Percentiles rank a stretch among this genome's conserved stretches.
Evolutionary conservation across 30 jellyfish, hydroid and myxozoan species (phyloP).

Genomic region (Aurelia aurita complex sp. Pacific): DNA sequence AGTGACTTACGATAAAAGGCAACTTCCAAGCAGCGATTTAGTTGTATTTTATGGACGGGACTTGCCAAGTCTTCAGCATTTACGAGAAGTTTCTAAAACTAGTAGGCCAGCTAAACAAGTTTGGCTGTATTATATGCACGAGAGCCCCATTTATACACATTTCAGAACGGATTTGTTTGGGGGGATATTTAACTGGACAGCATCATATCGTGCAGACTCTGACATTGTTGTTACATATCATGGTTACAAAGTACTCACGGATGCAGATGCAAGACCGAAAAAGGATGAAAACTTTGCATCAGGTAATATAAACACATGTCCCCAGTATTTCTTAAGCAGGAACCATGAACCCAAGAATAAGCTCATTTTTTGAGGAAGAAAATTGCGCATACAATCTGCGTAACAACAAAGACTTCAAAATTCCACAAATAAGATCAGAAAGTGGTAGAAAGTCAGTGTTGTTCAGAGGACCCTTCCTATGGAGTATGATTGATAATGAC

Average conservation of each 20-base stretch:
- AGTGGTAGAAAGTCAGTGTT: too few relatives aligned
- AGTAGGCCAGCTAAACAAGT: slow-evolving; percentile 16
- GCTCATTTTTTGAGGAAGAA: too few relatives aligned
- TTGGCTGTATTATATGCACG: slow-evolving; percentile 95
- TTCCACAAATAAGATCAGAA: too few relatives aligned
- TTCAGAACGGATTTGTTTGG: slow-evolving; percentile 3
- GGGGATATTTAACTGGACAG: slow-evolving; percentile 87
- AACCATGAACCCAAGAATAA: too few relatives aligned
- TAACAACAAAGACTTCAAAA: too few relatives aligned
- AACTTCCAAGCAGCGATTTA: slow-evolving; percentile 55
- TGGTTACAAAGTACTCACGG: slow-evolving; percentile 15
- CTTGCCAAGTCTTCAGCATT: slow-evolving; percentile 59
- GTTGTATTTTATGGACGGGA: slow-evolving; percentile 93
- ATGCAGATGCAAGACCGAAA: slow-evolving; percentile 10
- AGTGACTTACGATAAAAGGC: slow-evolving; percentile 64
- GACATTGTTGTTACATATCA: slow-evolving; percentile 75
- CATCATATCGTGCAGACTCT: slow-evolving; percentile 77
- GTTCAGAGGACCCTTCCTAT: too few relatives aligned
- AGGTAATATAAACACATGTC: slow-evolving; percentile 28
- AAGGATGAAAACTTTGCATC: slow-evolving; percentile 62
- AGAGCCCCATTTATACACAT: slow-evolving; percentile 69
- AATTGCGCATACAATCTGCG: too few relatives aligned
- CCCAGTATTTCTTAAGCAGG: too few relatives aligned
- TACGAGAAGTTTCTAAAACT: slow-evolving; percentile 26
- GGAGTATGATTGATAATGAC: too few relatives aligned